These are phyloP conservation scores for Brachypteracias leptosomus DNA, from an alignment of 2,113 vertebrate species.

Conservation along the genomic window DNA sequence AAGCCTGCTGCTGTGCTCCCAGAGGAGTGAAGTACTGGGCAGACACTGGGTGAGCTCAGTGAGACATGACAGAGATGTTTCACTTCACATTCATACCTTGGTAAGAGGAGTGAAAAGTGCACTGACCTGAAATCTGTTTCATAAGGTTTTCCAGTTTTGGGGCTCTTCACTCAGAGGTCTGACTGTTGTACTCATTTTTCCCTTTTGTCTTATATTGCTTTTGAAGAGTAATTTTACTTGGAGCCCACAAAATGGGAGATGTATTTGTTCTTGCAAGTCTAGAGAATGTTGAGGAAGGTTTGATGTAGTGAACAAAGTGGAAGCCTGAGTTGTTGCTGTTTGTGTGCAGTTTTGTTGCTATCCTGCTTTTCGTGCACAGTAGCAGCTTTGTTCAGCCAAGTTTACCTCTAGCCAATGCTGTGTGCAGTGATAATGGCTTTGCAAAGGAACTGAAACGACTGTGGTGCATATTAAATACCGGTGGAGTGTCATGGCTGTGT, in stretches of 20 bases:
- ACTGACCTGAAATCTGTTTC: background rate
- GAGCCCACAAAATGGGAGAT: background rate
- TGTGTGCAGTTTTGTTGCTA: background rate
- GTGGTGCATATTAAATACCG: background rate
- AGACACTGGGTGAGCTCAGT: background rate
- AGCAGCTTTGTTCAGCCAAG: background rate
- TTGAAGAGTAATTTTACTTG: background rate
- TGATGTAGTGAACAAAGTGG: background rate
- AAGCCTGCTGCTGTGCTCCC: background rate
- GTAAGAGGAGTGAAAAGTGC: background rate
- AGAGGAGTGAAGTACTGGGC: background rate
- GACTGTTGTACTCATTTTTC: accelerated
- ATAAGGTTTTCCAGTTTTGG: background rate
- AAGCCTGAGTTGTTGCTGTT: background rate
- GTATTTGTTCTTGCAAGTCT: background rate
- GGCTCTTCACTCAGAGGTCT: background rate
- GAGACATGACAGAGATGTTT: background rate
- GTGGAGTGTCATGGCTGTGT: background rate
- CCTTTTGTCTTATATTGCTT: background rate
- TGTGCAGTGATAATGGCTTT: background rate
- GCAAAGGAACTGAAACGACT: background rate
- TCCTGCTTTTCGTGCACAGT: background rate
- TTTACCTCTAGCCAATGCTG: background rate
- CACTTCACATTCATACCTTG: background rate
- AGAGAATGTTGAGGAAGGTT: background rate